Base-by-base conservation (phyloP, 2,113 vertebrate species). In the Hippocampus guttulatus region DNA sequence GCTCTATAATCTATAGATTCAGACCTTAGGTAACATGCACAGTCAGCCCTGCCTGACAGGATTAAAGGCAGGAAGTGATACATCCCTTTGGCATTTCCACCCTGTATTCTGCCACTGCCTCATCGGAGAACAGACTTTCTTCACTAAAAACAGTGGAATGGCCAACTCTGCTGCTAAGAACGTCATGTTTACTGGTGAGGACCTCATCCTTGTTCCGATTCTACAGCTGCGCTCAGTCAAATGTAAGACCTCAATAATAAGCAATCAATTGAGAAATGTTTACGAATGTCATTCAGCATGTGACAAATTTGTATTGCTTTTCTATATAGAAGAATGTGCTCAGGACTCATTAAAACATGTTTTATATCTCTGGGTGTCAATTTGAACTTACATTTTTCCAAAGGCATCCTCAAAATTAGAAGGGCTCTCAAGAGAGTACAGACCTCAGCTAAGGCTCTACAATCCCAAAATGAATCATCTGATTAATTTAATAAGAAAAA, bases 21-120 rank as follows among this genome's bases (percentile, higher is more conserved):
- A 69, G 78, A 63, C 52, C 64, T 79, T 64, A 57, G 81, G 87
- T 85, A 75, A 71, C 75, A 75, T 41, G 38, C 21, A 18, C 49
- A 25, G 68, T 74, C 72, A 80, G 66, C 82, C 77, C 76, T 79
- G 79, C 79, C 84, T 83, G 70, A 54, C 74, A 71, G 70, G 76
- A 75, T 81, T 80, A 75, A 65, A 62, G 70, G 41, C 68, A 89
- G 90, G 88, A 91, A 88, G 72, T 90, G 85, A 91, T 80, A 83
- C 82, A 85, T 85, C 81, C 73, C 68, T 79, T 23, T 66, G 83
- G 88, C 83, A 88, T 92, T 91, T 91, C 86, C 88, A 88, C 76
- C 68, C 58, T 75, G 67, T 52, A 77, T 80, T 81, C 82, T 78
- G 82, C 78, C 61, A 68, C 23, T n/a, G 68, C 68, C 73, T 81